Percentiles rank a stretch among this genome's conserved stretches.
phyloP scores from a whole-genome alignment of 1,140 invertebrate genomes.

The Telenomus remus region DNA sequence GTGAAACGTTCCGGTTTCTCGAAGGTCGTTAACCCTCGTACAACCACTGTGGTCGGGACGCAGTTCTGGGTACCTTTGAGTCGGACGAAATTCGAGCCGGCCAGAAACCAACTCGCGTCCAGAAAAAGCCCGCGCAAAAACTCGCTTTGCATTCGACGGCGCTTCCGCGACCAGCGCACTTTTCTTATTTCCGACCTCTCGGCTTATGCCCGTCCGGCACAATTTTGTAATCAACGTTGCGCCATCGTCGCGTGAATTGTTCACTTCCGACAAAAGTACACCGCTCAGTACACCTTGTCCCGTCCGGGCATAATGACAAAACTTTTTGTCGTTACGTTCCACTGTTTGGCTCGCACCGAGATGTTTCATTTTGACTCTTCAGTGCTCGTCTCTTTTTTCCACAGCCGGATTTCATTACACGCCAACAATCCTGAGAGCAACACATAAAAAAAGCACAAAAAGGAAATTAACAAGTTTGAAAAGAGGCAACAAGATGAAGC shows the following conservation, averaged over 20 bases:
- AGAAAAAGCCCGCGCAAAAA: conserved; percentile 37
- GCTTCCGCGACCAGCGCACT: conserved; percentile 6
- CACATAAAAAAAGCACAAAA: not conserved
- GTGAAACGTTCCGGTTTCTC: conserved; percentile 55
- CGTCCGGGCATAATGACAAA: conserved; percentile 34
- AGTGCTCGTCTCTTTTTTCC: conserved; percentile 18
- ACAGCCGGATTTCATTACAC: conserved; percentile 14
- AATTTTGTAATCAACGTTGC: conserved; percentile 43
- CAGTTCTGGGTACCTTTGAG: conserved; percentile 36
- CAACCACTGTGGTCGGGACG: conserved; percentile 27
- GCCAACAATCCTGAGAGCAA: conserved; percentile 3
- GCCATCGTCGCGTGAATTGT: conserved; percentile 43
- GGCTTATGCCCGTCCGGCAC: not conserved
- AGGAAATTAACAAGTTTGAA: not conserved
- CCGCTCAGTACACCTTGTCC: conserved; percentile 17
- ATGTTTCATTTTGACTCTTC: conserved; percentile 26
- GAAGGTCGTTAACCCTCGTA: conserved; percentile 51
- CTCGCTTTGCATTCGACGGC: conserved; percentile 23
- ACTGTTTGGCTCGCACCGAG: conserved; percentile 35
- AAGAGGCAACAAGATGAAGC: not conserved
- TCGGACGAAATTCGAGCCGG: conserved; percentile 43
- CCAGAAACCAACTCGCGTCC: conserved; percentile 3
- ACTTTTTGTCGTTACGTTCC: conserved; percentile 42
- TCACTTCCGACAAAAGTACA: conserved; percentile 48
- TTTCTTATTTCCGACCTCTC: conserved; percentile 30